phyloP scores from a whole-genome alignment of 2,888 invertebrate species.

The Cerastoderma edule region DNA sequence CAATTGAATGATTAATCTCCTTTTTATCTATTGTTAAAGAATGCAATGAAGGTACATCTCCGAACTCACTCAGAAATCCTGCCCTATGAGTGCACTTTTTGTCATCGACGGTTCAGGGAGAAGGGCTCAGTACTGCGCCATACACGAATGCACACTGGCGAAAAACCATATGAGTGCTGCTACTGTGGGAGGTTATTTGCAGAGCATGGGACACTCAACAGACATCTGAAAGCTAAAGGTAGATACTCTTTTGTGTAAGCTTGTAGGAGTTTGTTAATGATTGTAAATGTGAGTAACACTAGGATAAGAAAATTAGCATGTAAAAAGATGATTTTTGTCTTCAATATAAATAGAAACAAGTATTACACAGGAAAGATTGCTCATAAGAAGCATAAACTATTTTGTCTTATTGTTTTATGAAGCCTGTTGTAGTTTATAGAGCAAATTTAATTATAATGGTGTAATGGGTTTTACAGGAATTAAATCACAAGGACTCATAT shows the following conservation, averaged over 20 bases:
- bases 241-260: background rate
- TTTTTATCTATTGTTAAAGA: constrained; percentile 75
- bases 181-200: constrained; percentile 79
- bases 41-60: constrained; percentile 81
- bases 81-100: constrained; percentile 79
- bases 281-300: too few species aligned
- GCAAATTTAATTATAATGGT: too few species aligned
- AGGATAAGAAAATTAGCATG: too few species aligned
- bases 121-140: constrained; percentile 81
- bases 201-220: constrained; percentile 81
- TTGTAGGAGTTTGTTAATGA: background rate
- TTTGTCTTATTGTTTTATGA: too few species aligned
- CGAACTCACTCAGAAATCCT: constrained; percentile 78
- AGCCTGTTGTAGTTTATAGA: too few species aligned
- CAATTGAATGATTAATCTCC: too few species aligned
- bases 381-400: too few species aligned
- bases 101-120: constrained; percentile 79
- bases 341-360: too few species aligned
- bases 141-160: constrained; percentile 80
- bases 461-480: too few species aligned
- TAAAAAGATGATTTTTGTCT: too few species aligned
- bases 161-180: constrained; percentile 78
- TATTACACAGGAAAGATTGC: too few species aligned
- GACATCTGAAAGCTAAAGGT: constrained; percentile 83
- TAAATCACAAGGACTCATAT: too few species aligned